phyloP scores from a whole-genome alignment of 2,797 vertebrate species.

The Schizothorax lantsangensis region DNA sequence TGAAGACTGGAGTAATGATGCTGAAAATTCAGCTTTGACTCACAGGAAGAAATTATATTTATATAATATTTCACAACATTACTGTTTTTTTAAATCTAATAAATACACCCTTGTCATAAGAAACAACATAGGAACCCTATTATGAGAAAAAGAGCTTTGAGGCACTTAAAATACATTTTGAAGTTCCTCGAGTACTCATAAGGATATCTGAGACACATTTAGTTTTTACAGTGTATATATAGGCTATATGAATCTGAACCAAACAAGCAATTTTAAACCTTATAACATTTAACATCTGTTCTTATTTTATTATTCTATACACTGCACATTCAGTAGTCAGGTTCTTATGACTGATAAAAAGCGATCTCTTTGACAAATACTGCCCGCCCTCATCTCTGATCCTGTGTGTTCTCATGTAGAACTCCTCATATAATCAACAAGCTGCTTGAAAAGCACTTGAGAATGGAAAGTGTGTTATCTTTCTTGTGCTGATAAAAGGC shows the following conservation, averaged over 20 bases:
- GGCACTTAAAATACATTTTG: background rate
- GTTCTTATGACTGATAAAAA: constrained; percentile 27
- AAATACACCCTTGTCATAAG: background rate
- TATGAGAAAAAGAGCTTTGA: background rate
- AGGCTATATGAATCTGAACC: background rate
- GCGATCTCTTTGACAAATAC: constrained; percentile 37
- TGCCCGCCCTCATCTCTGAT: constrained; percentile 41
- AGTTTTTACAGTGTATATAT: background rate
- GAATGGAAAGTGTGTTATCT: constrained; percentile 64
- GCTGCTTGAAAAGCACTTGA: constrained; percentile 63
- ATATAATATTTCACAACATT: background rate
- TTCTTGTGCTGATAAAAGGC: constrained; percentile 63
- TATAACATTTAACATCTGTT: background rate
- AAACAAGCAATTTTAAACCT: background rate
- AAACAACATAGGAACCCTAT: background rate
- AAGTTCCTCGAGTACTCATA: background rate
- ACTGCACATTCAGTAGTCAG: background rate
- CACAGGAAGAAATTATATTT: background rate
- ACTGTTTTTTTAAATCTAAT: background rate
- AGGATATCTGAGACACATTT: background rate
- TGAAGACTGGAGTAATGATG: background rate
- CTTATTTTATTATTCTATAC: constrained; percentile 15
- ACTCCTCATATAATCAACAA: constrained; percentile 63
- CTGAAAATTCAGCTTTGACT: background rate
- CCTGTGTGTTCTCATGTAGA: constrained; percentile 49